phyloP scores from a whole-genome alignment of 2,113 vertebrate genomes.

The Phrynocephalus versicolor region DNA sequence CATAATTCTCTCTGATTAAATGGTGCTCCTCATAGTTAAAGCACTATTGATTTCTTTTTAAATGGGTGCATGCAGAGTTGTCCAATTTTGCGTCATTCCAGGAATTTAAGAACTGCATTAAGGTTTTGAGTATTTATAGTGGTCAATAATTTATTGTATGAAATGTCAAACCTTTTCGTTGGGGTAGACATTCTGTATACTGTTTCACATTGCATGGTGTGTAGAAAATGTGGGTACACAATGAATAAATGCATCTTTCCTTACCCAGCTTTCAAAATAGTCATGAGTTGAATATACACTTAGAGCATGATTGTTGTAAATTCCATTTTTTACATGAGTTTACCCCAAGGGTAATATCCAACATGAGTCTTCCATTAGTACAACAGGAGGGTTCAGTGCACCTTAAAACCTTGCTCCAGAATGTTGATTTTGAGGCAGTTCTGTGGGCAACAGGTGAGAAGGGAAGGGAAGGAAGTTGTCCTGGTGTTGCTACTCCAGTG shows the following conservation, averaged over 20 bases:
- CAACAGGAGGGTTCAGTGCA: too few relatives aligned
- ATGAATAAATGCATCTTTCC: not conserved
- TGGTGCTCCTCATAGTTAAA: not conserved
- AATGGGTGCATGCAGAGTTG: not conserved
- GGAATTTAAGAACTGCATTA: not conserved
- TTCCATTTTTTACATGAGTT: too few relatives aligned
- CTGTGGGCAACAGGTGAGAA: too few relatives aligned
- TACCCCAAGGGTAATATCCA: too few relatives aligned
- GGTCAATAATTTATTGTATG: conserved; percentile 34
- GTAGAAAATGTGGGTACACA: not conserved
- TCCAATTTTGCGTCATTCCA: not conserved
- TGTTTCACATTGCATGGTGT: not conserved
- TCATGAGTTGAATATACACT: too few relatives aligned
- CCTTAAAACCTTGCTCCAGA: too few relatives aligned
- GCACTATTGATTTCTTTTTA: not conserved
- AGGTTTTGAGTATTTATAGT: not conserved
- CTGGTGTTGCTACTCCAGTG: too few relatives aligned
- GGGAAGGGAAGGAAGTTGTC: too few relatives aligned
- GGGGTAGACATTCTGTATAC: not conserved
- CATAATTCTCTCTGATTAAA: not conserved
- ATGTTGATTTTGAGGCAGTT: too few relatives aligned
- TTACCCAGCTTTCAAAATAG: not conserved
- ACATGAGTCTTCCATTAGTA: too few relatives aligned
- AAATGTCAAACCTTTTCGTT: conserved; percentile 4
- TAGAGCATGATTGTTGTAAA: too few relatives aligned